Base-by-base conservation (phyloP, 2,888 invertebrate species). In the Orchesella flavescens region DNA sequence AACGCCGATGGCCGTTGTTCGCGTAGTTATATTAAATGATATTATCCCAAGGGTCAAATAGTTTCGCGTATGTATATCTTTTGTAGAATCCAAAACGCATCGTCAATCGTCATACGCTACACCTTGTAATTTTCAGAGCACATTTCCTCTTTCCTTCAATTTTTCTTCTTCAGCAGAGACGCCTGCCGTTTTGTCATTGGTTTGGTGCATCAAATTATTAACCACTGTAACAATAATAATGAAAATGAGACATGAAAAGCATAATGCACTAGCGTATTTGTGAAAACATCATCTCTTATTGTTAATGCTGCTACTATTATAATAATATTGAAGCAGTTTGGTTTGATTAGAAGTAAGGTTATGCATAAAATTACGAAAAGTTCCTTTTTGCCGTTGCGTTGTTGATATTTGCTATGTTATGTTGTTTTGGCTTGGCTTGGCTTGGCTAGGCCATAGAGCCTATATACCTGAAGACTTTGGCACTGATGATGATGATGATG, bases 101-200 rank as follows among this genome's bases (percentile, higher is more conserved):
- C 66, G 43, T 66, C 68, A 49, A n/a, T 24, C 53, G 55, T 49
- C 55, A 49, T 2, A 34, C 34, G 34, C 34, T 34, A 34, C 34
- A 34, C 34, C 34, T 55, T 53, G 24, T 53, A 15, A 69, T 23
- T 57, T 34, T 34, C 34, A 34, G 34, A 34, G 34, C 34, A 34
- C 75, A 75, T 75, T 75, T 75, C 75, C 75, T 65, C 44, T 66
- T 66, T 53, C 53, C 17, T 73, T 77, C 77, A 68, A 59, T 77
- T 44, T 65, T 68, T 55, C 65, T 4, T 72, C 71, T 57, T 17
- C 24, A 34, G n/a, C n/a, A n/a, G n/a, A n/a, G 34, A 34, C 7
- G 34, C 66, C 44, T 10, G 55, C 19, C 4, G 53, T 53, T 53
- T 21, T 61, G 23, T n/a, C 53, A 17, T 53, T 53, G 21, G 57